These are phyloP conservation scores for Eupithecia exiguata DNA, from an alignment of 2,888 invertebrate genomes.

Conservation along the genomic window DNA sequence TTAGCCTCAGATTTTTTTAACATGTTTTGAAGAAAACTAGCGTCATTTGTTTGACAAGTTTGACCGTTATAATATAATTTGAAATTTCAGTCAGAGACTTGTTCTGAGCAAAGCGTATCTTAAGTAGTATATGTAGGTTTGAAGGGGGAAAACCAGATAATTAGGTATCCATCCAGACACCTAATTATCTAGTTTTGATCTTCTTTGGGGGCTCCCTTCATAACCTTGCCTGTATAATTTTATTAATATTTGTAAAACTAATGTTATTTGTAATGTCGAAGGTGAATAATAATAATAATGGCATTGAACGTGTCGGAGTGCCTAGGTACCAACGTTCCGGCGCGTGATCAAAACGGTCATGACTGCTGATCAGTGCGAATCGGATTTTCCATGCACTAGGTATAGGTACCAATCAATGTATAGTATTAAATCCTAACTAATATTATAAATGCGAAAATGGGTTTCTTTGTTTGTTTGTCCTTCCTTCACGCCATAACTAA, in stretches of 20 bases:
- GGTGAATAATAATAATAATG: conserved; percentile 40
- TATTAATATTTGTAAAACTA: conserved; percentile 14
- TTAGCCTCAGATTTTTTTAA: too few relatives aligned
- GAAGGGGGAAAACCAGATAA: too few relatives aligned
- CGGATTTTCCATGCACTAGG: conserved; percentile 45
- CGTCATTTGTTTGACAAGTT: neutral
- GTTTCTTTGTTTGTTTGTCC: too few relatives aligned
- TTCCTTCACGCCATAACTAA: too few relatives aligned
- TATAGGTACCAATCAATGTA: conserved; percentile 21
- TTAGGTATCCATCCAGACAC: neutral
- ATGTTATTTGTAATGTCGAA: conserved; percentile 14
- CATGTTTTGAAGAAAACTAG: too few relatives aligned
- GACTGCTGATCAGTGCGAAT: conserved; percentile 52
- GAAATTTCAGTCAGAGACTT: neutral
- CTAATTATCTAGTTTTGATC: neutral
- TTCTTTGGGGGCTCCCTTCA: too few relatives aligned
- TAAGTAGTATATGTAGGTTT: neutral
- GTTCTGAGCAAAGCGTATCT: neutral
- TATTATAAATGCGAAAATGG: too few relatives aligned
- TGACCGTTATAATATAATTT: neutral
- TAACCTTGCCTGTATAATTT: neutral
- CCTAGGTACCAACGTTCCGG: conserved; percentile 57
- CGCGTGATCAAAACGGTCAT: conserved; percentile 62
- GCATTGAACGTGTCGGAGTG: conserved; percentile 52
- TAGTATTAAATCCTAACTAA: too few relatives aligned